Percentiles rank a stretch among this genome's conserved stretches.
phyloP scores from a whole-genome alignment of 2,113 vertebrate species.

The Pyrgilauda ruficollis region DNA sequence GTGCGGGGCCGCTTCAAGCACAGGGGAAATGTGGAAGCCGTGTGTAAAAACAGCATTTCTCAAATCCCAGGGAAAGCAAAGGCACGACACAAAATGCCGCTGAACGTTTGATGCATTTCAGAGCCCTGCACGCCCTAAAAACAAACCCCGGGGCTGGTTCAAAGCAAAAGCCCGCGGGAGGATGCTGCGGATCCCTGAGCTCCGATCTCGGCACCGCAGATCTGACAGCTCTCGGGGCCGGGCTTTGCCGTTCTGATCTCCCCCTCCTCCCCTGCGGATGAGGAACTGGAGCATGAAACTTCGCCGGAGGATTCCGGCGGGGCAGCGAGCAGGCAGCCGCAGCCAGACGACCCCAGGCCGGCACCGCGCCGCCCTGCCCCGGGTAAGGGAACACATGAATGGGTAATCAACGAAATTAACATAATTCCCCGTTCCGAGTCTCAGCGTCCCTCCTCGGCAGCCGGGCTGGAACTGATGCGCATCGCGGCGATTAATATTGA shows the following conservation, averaged over 20 bases:
- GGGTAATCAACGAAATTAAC: neutral
- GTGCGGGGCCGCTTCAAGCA: neutral
- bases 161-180: neutral
- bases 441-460: neutral
- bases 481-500: neutral
- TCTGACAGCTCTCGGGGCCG: neutral
- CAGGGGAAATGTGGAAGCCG: neutral
- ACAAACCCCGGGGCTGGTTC: neutral
- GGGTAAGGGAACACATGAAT: neutral
- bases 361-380: neutral
- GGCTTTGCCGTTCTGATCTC: neutral
- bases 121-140: neutral
- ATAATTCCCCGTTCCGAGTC: neutral
- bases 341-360: neutral
- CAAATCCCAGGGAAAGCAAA: neutral
- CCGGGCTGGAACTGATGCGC: neutral
- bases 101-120: neutral
- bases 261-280: neutral
- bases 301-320: neutral
- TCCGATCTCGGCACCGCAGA: neutral
- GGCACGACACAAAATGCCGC: neutral
- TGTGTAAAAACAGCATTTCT: neutral
- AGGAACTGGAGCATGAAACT: slow-evolving; percentile 56
- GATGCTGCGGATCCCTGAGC: neutral
- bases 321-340: neutral